These are phyloP conservation scores for Epizoanthus ramosus DNA, from an alignment of 92 coral and sea anemone genomes.

Conservation along the genomic window DNA sequence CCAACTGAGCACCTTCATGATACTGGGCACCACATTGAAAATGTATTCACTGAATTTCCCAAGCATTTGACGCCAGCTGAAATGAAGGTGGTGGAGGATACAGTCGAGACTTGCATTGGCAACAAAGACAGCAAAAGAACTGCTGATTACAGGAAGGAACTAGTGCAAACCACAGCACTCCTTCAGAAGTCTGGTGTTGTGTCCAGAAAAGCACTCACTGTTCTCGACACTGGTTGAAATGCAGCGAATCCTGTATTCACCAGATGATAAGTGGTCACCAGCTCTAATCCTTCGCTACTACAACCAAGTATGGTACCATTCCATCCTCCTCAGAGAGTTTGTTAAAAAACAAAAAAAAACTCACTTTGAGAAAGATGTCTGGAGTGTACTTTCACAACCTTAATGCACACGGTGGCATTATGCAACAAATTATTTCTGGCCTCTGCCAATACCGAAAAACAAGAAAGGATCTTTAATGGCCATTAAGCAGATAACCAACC, in stretches of 20 bases:
- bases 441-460: slow-evolving; percentile 50
- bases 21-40: too few relatives aligned
- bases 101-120: slow-evolving; percentile 20
- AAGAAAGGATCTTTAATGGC: slow-evolving; percentile 56
- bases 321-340: slow-evolving; percentile 27
- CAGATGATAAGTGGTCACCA: slow-evolving; percentile 27
- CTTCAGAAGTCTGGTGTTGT: slow-evolving; percentile 47
- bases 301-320: slow-evolving; percentile 26
- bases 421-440: slow-evolving; percentile 48
- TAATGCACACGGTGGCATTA: slow-evolving; percentile 39
- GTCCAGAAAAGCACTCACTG: too few relatives aligned
- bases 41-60: too few relatives aligned
- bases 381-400: too few relatives aligned
- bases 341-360: slow-evolving; percentile 32
- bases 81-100: slow-evolving; percentile 39
- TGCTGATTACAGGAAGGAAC: slow-evolving; percentile 47
- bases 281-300: slow-evolving; percentile 39
- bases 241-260: slow-evolving; percentile 43
- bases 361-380: slow-evolving; percentile 16
- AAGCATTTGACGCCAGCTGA: too few relatives aligned
- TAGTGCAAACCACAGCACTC: slow-evolving; percentile 52
- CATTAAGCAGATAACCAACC: slow-evolving; percentile 50
- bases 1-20: too few relatives aligned
- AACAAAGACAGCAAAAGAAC: slow-evolving; percentile 62
- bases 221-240: too few relatives aligned